phyloP scores from a whole-genome alignment of 1,140 invertebrate species.

The Leptinotarsa lineolata region DNA sequence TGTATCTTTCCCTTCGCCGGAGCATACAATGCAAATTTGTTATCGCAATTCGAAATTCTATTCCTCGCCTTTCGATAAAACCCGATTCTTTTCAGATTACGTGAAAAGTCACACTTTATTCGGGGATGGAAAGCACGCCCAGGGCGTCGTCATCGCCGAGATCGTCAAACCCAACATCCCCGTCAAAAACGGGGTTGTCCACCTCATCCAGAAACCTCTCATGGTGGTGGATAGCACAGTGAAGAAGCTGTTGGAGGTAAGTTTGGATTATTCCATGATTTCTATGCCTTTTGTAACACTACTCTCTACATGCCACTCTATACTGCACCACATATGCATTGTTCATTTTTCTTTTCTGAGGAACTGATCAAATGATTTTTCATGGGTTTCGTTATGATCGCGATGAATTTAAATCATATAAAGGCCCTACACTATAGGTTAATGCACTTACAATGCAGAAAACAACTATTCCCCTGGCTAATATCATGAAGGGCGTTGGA shows the following conservation, averaged over 20 bases:
- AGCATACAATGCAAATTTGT: no score
- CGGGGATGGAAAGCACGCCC: constrained; percentile 74
- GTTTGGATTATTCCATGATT: constrained; percentile 29
- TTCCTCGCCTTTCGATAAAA: not conserved
- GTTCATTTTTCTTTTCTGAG: not conserved
- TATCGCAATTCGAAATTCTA: no score
- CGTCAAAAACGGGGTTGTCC: constrained; percentile 88
- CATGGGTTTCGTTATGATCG: not conserved
- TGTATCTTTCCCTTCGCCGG: no score
- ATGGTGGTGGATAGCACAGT: constrained; percentile 88
- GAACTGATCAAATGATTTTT: not conserved
- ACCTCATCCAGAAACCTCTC: constrained; percentile 86
- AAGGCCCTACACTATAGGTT: no score
- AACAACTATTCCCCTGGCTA: no score
- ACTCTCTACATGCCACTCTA: not conserved
- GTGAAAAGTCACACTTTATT: constrained; percentile 84
- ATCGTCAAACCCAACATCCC: constrained; percentile 91
- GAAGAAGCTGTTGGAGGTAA: constrained; percentile 83
- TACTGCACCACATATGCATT: not conserved
- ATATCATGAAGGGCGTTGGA: no score
- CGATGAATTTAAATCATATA: no score
- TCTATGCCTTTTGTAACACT: not conserved
- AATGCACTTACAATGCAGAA: no score
- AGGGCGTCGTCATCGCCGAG: constrained; percentile 82
- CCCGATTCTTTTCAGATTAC: constrained; percentile 67